Evolutionary conservation across 2,888 invertebrate species (phyloP).

Genomic region (Cylloceria caligata): DNA sequence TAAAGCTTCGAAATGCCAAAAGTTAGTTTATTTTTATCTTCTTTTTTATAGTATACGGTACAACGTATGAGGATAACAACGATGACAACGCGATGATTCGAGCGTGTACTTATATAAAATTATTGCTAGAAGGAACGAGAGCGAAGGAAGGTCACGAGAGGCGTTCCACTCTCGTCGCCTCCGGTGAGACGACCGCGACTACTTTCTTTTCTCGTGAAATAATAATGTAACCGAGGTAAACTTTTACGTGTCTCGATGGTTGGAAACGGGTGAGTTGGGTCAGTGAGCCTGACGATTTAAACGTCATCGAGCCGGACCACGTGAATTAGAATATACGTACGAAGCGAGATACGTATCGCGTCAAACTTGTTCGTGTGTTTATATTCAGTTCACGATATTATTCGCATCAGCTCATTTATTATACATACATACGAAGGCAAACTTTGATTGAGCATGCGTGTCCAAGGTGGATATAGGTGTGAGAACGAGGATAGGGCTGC

Average conservation of each 20-base stretch:
- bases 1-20: neutral
- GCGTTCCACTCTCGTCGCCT: conserved; percentile 32
- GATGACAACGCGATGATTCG: conserved; percentile 6
- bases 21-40: neutral
- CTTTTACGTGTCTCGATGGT: conserved; percentile 5
- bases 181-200: conserved; percentile 8
- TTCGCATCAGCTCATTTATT: conserved; percentile 49
- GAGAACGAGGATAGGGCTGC: conserved; percentile 53
- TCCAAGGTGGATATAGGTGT: conserved; percentile 21
- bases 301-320: conserved; percentile 19
- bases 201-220: conserved; percentile 48
- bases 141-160: conserved; percentile 16
- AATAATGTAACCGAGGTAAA: conserved; percentile 26
- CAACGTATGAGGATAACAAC: neutral
- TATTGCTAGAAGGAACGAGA: conserved; percentile 20
- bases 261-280: neutral
- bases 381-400: conserved; percentile 52
- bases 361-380: conserved; percentile 3
- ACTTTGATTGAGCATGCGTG: conserved; percentile 26
- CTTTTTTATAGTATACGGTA: neutral
- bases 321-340: conserved; percentile 26
- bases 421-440: conserved; percentile 29
- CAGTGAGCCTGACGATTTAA: neutral
- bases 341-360: conserved; percentile 38
- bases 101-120: neutral